Evolutionary conservation across 2,797 vertebrate genomes (phyloP).

Genomic region (Choloepus didactylus): DNA sequence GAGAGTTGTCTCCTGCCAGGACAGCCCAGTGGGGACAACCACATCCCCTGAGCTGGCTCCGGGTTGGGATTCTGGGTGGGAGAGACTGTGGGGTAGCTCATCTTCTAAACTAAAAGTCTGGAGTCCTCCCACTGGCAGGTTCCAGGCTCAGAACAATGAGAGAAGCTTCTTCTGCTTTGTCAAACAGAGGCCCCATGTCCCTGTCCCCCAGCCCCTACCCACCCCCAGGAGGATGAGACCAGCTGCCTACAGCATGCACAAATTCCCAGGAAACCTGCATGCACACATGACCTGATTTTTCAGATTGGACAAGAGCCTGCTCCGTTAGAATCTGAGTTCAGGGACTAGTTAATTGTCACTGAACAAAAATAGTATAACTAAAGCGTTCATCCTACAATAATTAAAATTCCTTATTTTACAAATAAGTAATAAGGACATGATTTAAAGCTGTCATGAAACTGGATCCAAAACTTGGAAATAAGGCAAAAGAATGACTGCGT

Average conservation of each 20-base stretch:
- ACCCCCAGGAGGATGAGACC: background rate
- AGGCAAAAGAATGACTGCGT: background rate
- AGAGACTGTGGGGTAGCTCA: background rate
- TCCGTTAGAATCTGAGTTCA: background rate
- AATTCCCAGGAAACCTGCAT: background rate
- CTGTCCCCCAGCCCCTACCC: background rate
- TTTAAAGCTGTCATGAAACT: conserved; percentile 34
- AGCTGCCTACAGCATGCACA: background rate
- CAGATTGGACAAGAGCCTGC: background rate
- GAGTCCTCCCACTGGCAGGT: background rate
- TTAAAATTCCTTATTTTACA: background rate
- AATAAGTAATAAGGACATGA: background rate
- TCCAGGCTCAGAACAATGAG: background rate
- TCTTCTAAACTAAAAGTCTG: conserved; percentile 9
- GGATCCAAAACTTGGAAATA: conserved; percentile 25
- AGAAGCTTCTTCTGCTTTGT: background rate
- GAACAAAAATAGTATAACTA: background rate
- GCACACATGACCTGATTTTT: background rate
- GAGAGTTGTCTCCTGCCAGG: background rate
- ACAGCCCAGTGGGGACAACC: background rate
- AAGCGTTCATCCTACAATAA: background rate
- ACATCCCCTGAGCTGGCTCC: background rate
- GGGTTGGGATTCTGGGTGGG: background rate
- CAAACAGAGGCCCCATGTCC: background rate
- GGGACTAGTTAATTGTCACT: background rate